Evolutionary conservation across 2,797 vertebrate species (phyloP).

Genomic region (Pipistrellus nathusii): DNA sequence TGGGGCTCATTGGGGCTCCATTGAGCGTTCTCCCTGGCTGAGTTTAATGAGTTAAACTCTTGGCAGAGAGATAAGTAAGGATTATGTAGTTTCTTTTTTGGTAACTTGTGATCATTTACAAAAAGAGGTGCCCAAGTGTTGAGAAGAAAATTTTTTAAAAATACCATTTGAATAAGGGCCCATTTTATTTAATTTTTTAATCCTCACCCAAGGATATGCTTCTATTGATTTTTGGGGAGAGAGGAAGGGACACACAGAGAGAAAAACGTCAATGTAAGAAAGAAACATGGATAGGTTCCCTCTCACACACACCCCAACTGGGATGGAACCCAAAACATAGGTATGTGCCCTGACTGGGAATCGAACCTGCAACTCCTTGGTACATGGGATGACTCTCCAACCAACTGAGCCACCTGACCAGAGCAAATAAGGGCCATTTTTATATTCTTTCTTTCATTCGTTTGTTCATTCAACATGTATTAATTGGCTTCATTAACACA

Average conservation of each 20-base stretch:
- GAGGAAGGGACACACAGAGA: background rate
- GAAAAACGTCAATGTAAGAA: no score
- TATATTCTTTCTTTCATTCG: background rate
- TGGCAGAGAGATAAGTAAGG: background rate
- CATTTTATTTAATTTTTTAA: background rate
- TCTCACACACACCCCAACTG: background rate
- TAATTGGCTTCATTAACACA: background rate
- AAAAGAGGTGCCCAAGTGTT: background rate
- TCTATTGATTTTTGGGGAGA: background rate
- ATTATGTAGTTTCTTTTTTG: conserved; percentile 21
- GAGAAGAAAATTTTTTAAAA: background rate
- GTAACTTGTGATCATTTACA: conserved; percentile 27
- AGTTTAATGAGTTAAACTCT: background rate
- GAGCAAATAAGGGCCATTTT: background rate
- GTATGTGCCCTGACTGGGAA: background rate
- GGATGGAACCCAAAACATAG: background rate
- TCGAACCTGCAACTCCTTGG: background rate
- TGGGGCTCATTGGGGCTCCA: background rate
- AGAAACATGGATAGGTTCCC: background rate
- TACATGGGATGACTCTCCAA: background rate
- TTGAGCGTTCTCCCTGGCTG: background rate
- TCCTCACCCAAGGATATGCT: background rate
- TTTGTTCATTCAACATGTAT: background rate
- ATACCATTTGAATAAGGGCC: background rate
- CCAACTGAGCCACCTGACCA: background rate